Conservation (phyloP, 2,888 invertebrate species). For the Sesia apiformis region DNA sequence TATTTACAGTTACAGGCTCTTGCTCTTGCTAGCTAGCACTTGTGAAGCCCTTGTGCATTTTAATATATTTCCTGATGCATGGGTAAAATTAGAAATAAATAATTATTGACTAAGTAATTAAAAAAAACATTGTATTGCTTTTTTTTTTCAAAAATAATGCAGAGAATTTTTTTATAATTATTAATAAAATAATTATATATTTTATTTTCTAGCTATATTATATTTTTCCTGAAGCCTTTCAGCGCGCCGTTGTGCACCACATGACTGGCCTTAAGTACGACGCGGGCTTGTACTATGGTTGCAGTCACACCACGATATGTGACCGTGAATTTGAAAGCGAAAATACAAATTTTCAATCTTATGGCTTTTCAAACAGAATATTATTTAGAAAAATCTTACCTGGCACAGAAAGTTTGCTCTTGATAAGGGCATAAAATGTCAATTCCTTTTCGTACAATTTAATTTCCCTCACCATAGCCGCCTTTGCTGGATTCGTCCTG, state of each 20-base stretch:
- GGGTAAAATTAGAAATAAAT: neutral
- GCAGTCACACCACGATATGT: too few relatives aligned
- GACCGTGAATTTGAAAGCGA: neutral
- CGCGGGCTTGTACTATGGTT: too few relatives aligned
- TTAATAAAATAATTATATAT: too few relatives aligned
- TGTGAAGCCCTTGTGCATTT: too few relatives aligned
- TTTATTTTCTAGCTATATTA: too few relatives aligned
- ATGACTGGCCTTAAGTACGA: too few relatives aligned
- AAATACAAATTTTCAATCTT: neutral
- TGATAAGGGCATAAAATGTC: constrained; percentile 42
- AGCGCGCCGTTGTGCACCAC: too few relatives aligned
- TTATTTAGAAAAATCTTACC: constrained; percentile 25
- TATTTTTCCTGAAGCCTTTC: too few relatives aligned
- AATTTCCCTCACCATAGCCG: constrained; percentile 45
- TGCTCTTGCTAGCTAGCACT: neutral
- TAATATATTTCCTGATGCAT: too few relatives aligned
- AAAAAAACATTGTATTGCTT: neutral
- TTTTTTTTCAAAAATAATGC: neutral
- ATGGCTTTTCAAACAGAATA: too few relatives aligned
- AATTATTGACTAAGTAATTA: neutral
- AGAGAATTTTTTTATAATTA: too few relatives aligned
- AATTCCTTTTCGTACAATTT: constrained; percentile 47
- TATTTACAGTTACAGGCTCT: neutral
- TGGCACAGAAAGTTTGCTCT: constrained; percentile 29
- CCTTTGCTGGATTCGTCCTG: constrained; percentile 46